Conservation (phyloP, 2,113 vertebrate species). For the Podilymbus podiceps region DNA sequence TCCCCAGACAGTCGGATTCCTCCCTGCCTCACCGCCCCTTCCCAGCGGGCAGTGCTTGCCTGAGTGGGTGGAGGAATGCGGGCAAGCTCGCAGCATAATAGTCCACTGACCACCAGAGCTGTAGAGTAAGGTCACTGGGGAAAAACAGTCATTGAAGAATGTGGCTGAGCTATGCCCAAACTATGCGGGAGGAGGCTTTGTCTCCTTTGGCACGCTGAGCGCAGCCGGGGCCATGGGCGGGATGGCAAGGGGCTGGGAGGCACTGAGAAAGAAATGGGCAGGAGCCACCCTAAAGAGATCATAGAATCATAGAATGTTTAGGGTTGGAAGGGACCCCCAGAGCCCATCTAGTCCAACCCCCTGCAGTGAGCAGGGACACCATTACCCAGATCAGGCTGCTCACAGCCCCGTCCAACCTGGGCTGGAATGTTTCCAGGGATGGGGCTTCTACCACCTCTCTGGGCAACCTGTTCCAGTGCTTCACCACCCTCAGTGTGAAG, state of each 20-base stretch:
- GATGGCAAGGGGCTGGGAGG: background rate
- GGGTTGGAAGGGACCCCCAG: too few relatives aligned
- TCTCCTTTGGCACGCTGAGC: conserved; percentile 48
- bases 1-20: conserved; percentile 35
- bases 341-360: too few relatives aligned
- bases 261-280: background rate
- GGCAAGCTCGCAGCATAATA: conserved; percentile 53
- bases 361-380: too few relatives aligned
- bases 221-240: background rate
- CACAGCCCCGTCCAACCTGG: too few relatives aligned
- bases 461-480: too few relatives aligned
- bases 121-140: conserved; percentile 55
- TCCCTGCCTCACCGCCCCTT: conserved; percentile 29
- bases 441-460: too few relatives aligned
- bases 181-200: conserved; percentile 55
- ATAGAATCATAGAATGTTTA: too few relatives aligned
- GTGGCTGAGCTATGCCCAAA: conserved; percentile 52
- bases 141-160: conserved; percentile 60
- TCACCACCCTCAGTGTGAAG: too few relatives aligned
- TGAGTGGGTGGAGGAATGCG: conserved; percentile 66
- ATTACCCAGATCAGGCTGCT: too few relatives aligned
- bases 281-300: background rate
- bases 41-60: conserved; percentile 40
- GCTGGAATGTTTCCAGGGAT: too few relatives aligned
- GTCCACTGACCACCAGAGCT: conserved; percentile 59